These are phyloP conservation scores for Lepidurus arcticus DNA, from an alignment of 1,140 invertebrate species.

Conservation along the genomic window DNA sequence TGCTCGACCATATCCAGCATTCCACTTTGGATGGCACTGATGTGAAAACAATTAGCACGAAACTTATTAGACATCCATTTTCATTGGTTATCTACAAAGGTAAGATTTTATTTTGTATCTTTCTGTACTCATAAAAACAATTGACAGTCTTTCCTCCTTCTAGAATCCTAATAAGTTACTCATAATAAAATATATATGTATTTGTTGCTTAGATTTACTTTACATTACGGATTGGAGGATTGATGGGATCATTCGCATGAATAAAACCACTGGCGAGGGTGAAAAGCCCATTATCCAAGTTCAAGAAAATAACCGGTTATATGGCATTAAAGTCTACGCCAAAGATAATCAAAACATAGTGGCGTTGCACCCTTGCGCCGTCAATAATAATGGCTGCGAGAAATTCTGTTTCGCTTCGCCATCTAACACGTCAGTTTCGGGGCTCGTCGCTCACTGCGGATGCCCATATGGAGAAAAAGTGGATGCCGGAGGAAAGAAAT, in stretches of 20 bases:
- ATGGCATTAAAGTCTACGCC: slow-evolving; percentile 88
- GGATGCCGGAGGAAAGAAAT: slow-evolving; percentile 58
- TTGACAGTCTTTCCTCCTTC: neutral
- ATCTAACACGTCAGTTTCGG: slow-evolving; percentile 41
- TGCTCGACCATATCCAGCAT: slow-evolving; percentile 93
- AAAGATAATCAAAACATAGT: slow-evolving; percentile 62
- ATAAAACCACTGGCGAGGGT: slow-evolving; percentile 79
- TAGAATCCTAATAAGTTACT: too few species aligned
- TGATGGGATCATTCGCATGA: slow-evolving; percentile 85
- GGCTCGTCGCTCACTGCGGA: slow-evolving; percentile 67
- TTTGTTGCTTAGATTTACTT: slow-evolving; percentile 63
- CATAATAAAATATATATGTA: slow-evolving; percentile 29
- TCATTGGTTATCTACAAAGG: slow-evolving; percentile 82
- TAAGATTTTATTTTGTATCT: slow-evolving; percentile 41
- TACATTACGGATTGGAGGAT: slow-evolving; percentile 96
- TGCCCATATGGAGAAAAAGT: slow-evolving; percentile 93
- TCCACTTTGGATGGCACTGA: slow-evolving; percentile 89
- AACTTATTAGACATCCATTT: slow-evolving; percentile 89
- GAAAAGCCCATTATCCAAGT: slow-evolving; percentile 79
- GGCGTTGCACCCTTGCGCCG: slow-evolving; percentile 70
- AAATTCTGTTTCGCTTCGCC: slow-evolving; percentile 91
- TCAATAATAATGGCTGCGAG: slow-evolving; percentile 81
- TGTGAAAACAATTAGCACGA: slow-evolving; percentile 80
- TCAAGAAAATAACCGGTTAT: slow-evolving; percentile 74
- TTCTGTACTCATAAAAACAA: neutral